Evolutionary conservation across 2,113 vertebrate species (phyloP).

Genomic region (Stercorarius parasiticus): DNA sequence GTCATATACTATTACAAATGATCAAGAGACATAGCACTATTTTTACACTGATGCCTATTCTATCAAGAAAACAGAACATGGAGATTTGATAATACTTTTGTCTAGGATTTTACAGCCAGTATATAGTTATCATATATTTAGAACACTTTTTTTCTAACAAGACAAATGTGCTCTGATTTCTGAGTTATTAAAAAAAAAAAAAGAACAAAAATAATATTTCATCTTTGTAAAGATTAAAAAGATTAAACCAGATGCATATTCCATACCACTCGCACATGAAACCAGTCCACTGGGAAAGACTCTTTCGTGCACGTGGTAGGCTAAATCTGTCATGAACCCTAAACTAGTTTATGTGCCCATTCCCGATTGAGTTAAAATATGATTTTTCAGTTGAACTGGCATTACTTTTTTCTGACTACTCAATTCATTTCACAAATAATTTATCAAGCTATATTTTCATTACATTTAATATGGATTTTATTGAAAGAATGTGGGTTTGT

Average conservation of each 20-base stretch:
- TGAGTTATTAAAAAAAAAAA: background rate
- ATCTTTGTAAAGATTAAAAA: background rate
- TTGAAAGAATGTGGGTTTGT: background rate
- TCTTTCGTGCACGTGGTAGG: fast-evolving
- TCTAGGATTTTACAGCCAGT: background rate
- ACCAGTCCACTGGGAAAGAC: background rate
- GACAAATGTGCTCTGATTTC: background rate
- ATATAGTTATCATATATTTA: background rate
- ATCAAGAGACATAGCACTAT: background rate
- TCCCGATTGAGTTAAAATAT: background rate
- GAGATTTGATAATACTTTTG: background rate
- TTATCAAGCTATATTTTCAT: background rate
- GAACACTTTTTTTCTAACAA: background rate
- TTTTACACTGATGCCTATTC: background rate
- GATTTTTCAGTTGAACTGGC: background rate
- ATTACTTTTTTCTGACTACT: background rate
- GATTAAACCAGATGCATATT: background rate
- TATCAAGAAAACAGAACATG: background rate
- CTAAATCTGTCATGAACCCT: background rate
- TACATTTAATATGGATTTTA: background rate
- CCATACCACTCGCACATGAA: background rate
- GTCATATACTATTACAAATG: background rate
- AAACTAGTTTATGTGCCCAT: background rate
- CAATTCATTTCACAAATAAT: background rate
- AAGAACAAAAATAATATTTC: background rate